Conservation (phyloP, 2,797 vertebrate species). For the Cephalopachus bancanus region DNA sequence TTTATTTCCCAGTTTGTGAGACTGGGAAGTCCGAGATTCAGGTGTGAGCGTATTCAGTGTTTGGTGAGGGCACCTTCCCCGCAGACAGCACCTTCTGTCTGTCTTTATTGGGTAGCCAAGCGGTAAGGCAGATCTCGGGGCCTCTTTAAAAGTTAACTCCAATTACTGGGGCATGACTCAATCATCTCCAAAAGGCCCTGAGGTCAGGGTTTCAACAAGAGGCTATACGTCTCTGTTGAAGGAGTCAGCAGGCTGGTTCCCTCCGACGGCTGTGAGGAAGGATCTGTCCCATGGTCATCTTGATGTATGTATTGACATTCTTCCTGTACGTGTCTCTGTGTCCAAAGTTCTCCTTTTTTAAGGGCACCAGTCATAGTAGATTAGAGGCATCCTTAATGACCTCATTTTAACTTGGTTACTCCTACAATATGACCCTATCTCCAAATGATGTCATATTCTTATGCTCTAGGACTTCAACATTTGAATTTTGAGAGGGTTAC, state of each 20-base stretch:
- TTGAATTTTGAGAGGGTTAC: not conserved
- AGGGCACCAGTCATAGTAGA: not conserved
- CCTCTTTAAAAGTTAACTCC: not conserved
- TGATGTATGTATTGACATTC: not conserved
- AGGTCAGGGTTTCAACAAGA: too few species aligned
- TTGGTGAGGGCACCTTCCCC: not conserved
- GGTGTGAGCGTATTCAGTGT: not conserved
- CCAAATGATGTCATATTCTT: not conserved
- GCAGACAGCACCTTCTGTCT: not conserved
- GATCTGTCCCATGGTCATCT: not conserved
- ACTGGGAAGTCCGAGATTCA: not conserved
- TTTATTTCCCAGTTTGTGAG: not conserved
- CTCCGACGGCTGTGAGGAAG: not conserved
- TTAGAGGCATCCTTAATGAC: not conserved
- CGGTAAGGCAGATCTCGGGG: not conserved
- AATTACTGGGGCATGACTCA: not conserved
- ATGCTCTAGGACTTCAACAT: not conserved
- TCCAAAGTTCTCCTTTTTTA: not conserved
- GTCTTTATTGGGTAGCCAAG: not conserved
- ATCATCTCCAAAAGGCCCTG: not conserved
- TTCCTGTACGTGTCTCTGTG: not conserved
- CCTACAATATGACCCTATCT: not conserved
- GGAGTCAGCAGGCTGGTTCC: not conserved
- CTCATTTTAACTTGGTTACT: conserved; percentile 2
- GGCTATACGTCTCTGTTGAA: too few species aligned